These are phyloP conservation scores for Pseudococcus viburni DNA, from an alignment of 2,888 invertebrate species.

Conservation along the genomic window DNA sequence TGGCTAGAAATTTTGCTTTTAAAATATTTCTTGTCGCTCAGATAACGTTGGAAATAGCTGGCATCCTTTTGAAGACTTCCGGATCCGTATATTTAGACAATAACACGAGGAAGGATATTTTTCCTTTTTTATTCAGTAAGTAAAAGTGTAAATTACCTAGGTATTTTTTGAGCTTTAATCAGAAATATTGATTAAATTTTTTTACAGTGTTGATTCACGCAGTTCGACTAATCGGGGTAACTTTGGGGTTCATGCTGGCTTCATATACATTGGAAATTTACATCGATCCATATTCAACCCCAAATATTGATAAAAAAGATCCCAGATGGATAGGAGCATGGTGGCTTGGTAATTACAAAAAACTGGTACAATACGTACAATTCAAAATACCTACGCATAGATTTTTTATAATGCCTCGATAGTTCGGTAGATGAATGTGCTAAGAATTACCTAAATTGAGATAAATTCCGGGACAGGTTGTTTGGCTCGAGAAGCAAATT, in stretches of 20 bases:
- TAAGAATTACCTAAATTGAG: no score
- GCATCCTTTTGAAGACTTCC: constrained; percentile 71
- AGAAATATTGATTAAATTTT: no score
- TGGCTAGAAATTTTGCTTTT: constrained; percentile 53
- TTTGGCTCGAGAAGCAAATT: no score
- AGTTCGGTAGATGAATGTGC: neutral
- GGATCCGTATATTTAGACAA: constrained; percentile 73
- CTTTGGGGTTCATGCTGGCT: constrained; percentile 70
- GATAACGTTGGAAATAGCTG: constrained; percentile 72
- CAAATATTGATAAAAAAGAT: constrained; percentile 71
- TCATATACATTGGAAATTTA: constrained; percentile 70
- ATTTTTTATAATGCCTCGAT: neutral
- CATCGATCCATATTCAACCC: constrained; percentile 70
- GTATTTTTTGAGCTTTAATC: neutral
- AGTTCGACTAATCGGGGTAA: constrained; percentile 61
- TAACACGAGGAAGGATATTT: constrained; percentile 69
- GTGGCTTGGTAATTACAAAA: constrained; percentile 72
- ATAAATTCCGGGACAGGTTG: no score
- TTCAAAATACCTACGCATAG: neutral
- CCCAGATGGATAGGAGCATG: constrained; percentile 75
- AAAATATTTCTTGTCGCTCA: constrained; percentile 71
- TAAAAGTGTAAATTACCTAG: neutral
- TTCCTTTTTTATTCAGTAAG: constrained; percentile 69
- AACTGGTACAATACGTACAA: neutral
- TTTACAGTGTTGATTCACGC: constrained; percentile 65